Evolutionary conservation across 2,113 vertebrate species (phyloP), one percentile per base, ranked within the genome.

Genomic region (Phaethon lepturus): DNA sequence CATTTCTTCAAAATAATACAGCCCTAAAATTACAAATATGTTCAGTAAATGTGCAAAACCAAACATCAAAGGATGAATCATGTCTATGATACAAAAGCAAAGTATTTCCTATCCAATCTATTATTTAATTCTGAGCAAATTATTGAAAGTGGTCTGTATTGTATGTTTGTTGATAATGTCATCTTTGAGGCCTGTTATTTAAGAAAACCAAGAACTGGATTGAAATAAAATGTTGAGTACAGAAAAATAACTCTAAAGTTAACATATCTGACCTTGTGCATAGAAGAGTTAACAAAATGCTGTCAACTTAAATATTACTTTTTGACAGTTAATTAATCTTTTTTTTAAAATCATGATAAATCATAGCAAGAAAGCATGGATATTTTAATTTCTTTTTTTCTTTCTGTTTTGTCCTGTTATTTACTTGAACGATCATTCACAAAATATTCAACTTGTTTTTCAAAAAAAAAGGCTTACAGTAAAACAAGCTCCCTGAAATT

Each of bases 381-480:
- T 31, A 6, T 60, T 11, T 58, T 5, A 7, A 23, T 11, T 44
- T 67, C 11, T 17, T 77, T 73, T n/a, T 74, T 64, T 25, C 1
- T n/a, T 47, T 25, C 8, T 42, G 4, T 7, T 80, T 59, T 68
- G 0, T 50, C 19, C 6, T 25, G 2, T 13, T 64, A 72, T 72
- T 79, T 88, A 9, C 29, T 24, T 42, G 18, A 88, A 67, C 24
- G 7, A 55, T 31, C 3, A 64, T 60, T 77, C 17, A 90, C 24
- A 35, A 55, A 42, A 52, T 35, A 9, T 28, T 68, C 5, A 33
- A 24, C 7, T 11, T 5, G 31, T 55, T 64, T 33, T 28, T 28
- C 7, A 8, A 38, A 20, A 25, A 16, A 56, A 20, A 55, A 26
- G 0, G 0, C 3, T 58, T 55, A 33, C 10, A 73, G 19, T 0